Evolutionary conservation across 2,113 vertebrate genomes (phyloP).

Genomic region (Scolopax mira): DNA sequence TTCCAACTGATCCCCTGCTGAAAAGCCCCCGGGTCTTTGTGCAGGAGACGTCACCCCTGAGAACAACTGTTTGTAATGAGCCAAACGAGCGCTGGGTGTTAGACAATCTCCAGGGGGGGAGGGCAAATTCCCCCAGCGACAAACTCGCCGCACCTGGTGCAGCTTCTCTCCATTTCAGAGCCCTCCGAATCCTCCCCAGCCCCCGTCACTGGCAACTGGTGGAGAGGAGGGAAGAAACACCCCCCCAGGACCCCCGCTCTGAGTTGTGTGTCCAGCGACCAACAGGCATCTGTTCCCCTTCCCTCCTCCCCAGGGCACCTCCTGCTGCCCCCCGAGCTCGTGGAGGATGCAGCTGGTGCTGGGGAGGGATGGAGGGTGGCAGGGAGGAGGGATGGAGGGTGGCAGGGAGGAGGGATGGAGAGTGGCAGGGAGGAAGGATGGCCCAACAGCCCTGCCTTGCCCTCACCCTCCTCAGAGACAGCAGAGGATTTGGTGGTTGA

Average conservation of each 20-base stretch:
- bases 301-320: neutral
- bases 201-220: neutral
- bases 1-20: neutral
- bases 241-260: accelerated
- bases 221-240: neutral
- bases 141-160: neutral
- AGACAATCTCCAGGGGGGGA: neutral
- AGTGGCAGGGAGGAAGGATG: accelerated
- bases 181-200: neutral
- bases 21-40: neutral
- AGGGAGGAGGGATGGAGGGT: accelerated
- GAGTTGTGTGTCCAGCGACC: neutral
- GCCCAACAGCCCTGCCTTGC: neutral
- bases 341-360: neutral
- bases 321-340: neutral
- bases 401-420: neutral
- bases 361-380: neutral
- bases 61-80: neutral
- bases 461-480: neutral
- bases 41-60: neutral
- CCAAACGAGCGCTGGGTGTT: neutral
- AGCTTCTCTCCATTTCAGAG: neutral
- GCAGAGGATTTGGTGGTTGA: neutral
- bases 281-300: neutral
- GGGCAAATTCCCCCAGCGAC: neutral